These are phyloP conservation scores for Drosophila truncata DNA, from an alignment of 1,140 invertebrate genomes.

Conservation along the genomic window DNA sequence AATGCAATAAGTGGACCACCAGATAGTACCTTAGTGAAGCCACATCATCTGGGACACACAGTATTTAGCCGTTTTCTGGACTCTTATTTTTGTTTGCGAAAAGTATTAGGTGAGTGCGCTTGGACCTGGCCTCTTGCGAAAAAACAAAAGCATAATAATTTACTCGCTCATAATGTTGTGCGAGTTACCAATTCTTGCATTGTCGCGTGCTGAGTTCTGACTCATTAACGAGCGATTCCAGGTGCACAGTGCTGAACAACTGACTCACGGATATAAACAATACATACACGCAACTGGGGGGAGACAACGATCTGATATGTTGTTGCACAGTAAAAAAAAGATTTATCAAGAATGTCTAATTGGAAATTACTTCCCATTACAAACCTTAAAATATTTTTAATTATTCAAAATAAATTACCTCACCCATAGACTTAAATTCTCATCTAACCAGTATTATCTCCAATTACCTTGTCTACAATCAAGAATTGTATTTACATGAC, in stretches of 20 bases:
- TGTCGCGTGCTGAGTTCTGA: constrained; percentile 43
- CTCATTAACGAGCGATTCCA: constrained; percentile 33
- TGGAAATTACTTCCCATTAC: no score
- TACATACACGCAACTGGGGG: neutral
- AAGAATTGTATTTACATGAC: neutral
- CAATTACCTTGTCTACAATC: neutral
- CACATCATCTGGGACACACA: constrained; percentile 7
- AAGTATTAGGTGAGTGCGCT: constrained; percentile 42
- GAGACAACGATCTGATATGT: neutral
- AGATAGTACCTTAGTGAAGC: neutral
- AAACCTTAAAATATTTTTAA: neutral
- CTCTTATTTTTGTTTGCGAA: constrained; percentile 12
- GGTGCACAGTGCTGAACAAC: constrained; percentile 13
- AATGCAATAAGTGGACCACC: constrained; percentile 13
- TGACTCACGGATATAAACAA: constrained; percentile 29
- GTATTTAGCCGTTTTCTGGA: constrained; percentile 8
- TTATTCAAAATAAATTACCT: neutral
- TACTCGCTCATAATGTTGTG: neutral
- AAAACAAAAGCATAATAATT: constrained; percentile 18
- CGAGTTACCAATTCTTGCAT: neutral
- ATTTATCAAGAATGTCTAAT: neutral
- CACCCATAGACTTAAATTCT: neutral
- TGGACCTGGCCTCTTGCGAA: no score
- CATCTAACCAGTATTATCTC: no score
- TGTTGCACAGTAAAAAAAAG: neutral